Evolutionary conservation across 2,797 vertebrate genomes (phyloP), one percentile per base, ranked within the genome.

Genomic region (Argya squamiceps): DNA sequence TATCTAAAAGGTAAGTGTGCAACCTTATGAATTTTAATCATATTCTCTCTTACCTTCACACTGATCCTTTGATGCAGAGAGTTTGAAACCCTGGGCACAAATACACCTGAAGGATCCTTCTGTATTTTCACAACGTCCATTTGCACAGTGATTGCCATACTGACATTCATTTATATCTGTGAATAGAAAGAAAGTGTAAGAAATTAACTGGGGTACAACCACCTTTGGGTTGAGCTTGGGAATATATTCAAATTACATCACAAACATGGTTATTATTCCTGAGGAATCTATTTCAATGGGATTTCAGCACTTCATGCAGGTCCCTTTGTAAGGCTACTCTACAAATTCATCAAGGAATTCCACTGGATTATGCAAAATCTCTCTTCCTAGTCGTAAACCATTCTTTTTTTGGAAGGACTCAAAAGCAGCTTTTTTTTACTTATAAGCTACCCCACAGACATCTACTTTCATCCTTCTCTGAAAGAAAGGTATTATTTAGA

Each of bases 101-200:
- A 97, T 97, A 84, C 99, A 99, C 60, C 97, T 92, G 92, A 99
- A 99, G 67, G 99, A 99, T 62, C 99, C 99, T 10, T 99, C 98
- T 0, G 97, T 98, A 94, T 99, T 99, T 95, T 97, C 98, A 96
- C 99, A 99, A 53, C 96, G 98, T 37, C 99, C 99, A 29, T 98
- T 98, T 60, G 97, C 96, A 75, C 99, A 99, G 19, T 99, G 92
- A 43, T 78, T 97, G 81, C 98, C 98, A 84, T 99, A 98, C 89
- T 98, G 98, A 95, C 99, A 99, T 97, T 99, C 99, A 75, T 99
- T 98, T 59, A 99, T 92, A 97, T 99, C 99, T 99, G 97, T 59
- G 71, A 96, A 96, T 19, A 97, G 21, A 95, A 96, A 95, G 7
- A 63, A 74, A 49, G 24, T 0, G 0, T 5, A 67, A 82, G 30